Percentiles rank a stretch among this genome's conserved stretches.
Conservation (phyloP, 2,113 vertebrate species). For the Rhinichthys klamathensis region DNA sequence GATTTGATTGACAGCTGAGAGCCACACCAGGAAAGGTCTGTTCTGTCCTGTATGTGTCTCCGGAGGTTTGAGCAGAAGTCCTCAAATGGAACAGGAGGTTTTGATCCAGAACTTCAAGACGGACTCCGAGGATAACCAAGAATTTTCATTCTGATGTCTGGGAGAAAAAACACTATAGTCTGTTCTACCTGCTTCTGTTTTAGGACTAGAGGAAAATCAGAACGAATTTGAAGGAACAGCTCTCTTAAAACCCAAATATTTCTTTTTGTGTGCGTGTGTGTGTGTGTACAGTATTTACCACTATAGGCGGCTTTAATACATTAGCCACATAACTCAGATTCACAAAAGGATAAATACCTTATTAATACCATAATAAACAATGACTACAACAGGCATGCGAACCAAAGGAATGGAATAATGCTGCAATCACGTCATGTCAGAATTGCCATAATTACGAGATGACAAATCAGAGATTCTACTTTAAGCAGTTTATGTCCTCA, state of each 20-base stretch:
- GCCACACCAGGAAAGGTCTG: conserved; percentile 10
- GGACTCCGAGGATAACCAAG: background rate
- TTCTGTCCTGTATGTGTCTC: conserved; percentile 4
- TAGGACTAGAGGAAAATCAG: background rate
- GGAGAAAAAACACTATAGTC: conserved; percentile 4
- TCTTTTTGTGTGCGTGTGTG: background rate
- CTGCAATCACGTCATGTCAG: background rate
- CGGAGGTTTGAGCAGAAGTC: conserved; percentile 8
- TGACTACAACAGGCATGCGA: background rate
- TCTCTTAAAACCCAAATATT: background rate
- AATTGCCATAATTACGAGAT: background rate
- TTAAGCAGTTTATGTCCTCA: background rate
- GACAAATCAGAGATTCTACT: background rate
- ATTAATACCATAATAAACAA: background rate
- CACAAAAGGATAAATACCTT: background rate
- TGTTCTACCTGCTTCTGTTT: background rate
- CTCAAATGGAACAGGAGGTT: conserved; percentile 20
- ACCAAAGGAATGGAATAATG: background rate
- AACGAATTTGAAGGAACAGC: background rate
- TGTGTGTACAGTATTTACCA: background rate
- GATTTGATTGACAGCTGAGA: conserved; percentile 45
- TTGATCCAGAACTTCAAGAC: conserved; percentile 11
- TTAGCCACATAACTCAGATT: background rate
- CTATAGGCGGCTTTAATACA: background rate
- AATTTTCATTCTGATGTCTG: conserved; percentile 18